Percentiles rank a stretch among this genome's conserved stretches.
Conservation (phyloP, 2,888 invertebrate genomes). For the Tenthredo scrophulariae region DNA sequence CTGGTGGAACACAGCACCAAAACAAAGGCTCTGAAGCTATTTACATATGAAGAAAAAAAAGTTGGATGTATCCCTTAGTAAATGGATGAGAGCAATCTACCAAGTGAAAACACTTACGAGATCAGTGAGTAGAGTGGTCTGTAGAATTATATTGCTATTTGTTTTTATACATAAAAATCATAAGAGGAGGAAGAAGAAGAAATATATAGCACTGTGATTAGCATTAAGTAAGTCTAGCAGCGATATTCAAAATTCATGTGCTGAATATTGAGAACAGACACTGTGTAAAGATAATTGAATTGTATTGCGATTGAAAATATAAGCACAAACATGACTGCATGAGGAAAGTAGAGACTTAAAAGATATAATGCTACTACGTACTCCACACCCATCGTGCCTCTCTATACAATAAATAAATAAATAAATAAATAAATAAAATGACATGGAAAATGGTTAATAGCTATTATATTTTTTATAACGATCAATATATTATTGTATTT, state of each 20-base stretch:
- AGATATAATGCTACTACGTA: slow-evolving; percentile 64
- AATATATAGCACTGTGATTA: slow-evolving; percentile 50
- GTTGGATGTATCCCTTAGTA: background rate
- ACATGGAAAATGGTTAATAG: slow-evolving; percentile 57
- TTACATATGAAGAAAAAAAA: slow-evolving; percentile 81
- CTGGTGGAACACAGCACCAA: slow-evolving; percentile 85
- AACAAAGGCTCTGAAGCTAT: slow-evolving; percentile 91
- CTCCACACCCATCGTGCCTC: slow-evolving; percentile 72
- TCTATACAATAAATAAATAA: slow-evolving; percentile 57
- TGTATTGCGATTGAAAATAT: background rate
- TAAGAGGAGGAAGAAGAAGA: background rate
- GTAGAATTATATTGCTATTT: slow-evolving; percentile 40
- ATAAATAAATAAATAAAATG: slow-evolving; percentile 56
- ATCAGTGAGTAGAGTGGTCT: slow-evolving; percentile 46
- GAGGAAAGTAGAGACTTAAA: slow-evolving; percentile 44
- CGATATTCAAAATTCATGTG: slow-evolving; percentile 2
- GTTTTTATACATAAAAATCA: slow-evolving; percentile 23
- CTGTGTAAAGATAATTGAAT: slow-evolving; percentile 23
- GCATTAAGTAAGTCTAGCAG: slow-evolving; percentile 38
- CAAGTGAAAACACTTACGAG: slow-evolving; percentile 38
- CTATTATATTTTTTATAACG: slow-evolving; percentile 63
- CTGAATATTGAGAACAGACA: background rate
- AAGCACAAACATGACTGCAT: slow-evolving; percentile 42
- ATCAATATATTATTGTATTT: slow-evolving; percentile 51
- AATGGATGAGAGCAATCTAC: background rate